Evolutionary conservation across 2,113 vertebrate species (phyloP).

Genomic region (Nyctereutes procyonoides): DNA sequence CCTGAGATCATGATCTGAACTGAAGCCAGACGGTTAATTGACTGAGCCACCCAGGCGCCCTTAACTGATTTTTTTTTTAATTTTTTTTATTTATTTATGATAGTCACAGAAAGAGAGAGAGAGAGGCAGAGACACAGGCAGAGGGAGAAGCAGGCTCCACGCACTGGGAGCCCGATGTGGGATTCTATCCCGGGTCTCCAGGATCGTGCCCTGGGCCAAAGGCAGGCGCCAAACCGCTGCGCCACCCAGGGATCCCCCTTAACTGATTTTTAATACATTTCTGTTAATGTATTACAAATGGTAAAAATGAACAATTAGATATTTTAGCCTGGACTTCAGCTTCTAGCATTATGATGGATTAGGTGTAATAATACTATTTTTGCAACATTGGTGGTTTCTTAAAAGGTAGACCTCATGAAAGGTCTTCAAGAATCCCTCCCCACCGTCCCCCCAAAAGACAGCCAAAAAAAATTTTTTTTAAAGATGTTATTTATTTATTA

Average conservation of each 20-base stretch:
- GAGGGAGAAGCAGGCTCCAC: too few species aligned
- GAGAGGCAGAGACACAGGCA: too few species aligned
- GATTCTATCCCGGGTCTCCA: too few species aligned
- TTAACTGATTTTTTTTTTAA: not conserved
- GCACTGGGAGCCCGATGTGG: too few species aligned
- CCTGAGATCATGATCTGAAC: not conserved
- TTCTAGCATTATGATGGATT: not conserved
- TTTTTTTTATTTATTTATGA: too few species aligned
- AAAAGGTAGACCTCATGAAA: not conserved
- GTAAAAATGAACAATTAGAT: not conserved
- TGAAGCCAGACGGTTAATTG: not conserved
- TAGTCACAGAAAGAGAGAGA: too few species aligned
- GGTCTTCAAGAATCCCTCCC: not conserved
- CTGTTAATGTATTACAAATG: not conserved
- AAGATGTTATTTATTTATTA: too few species aligned
- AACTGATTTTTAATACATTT: not conserved
- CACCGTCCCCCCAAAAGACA: not conserved
- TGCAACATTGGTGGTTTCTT: not conserved
- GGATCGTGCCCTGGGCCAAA: too few species aligned
- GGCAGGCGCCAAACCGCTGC: too few species aligned
- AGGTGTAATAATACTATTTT: not conserved
- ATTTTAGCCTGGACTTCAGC: not conserved
- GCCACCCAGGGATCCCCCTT: not conserved
- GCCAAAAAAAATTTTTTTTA: too few species aligned
- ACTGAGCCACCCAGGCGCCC: not conserved